Percentiles rank a stretch among this genome's conserved stretches.
phyloP scores from a whole-genome alignment of 2,113 vertebrate genomes.

The Trogon surrucura region DNA sequence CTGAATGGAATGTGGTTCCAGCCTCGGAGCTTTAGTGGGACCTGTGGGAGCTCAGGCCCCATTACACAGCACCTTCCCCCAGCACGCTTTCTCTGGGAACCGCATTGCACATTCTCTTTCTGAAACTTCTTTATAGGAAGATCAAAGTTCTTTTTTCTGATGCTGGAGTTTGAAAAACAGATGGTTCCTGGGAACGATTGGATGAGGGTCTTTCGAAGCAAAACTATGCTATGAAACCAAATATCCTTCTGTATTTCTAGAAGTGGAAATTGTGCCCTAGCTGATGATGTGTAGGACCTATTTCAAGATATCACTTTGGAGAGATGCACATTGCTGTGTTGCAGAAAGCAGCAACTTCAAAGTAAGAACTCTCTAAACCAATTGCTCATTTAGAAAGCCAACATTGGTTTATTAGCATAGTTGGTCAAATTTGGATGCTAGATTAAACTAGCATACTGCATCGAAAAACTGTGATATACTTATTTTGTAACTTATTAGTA shows the following conservation, averaged over 20 bases:
- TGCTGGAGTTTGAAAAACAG: not conserved
- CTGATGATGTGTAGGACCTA: not conserved
- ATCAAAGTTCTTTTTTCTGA: not conserved
- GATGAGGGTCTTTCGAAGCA: not conserved
- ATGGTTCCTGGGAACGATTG: not conserved
- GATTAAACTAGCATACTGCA: no score
- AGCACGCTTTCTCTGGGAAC: accelerated
- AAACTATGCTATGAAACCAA: not conserved
- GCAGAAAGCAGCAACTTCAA: no score
- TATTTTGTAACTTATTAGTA: no score
- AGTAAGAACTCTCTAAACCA: no score
- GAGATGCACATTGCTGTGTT: not conserved
- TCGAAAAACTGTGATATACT: no score
- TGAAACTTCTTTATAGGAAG: not conserved
- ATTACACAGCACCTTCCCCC: not conserved
- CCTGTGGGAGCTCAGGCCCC: not conserved
- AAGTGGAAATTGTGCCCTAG: not conserved
- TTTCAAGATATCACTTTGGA: not conserved
- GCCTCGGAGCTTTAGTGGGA: not conserved
- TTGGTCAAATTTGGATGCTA: no score
- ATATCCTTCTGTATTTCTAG: not conserved
- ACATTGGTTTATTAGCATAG: no score
- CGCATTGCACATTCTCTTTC: not conserved
- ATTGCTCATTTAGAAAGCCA: no score
- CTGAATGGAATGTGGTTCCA: not conserved